Evolutionary conservation across 2,888 invertebrate genomes (phyloP), one percentile per base, ranked within the genome.

Genomic region (Diogma glabrata): DNA sequence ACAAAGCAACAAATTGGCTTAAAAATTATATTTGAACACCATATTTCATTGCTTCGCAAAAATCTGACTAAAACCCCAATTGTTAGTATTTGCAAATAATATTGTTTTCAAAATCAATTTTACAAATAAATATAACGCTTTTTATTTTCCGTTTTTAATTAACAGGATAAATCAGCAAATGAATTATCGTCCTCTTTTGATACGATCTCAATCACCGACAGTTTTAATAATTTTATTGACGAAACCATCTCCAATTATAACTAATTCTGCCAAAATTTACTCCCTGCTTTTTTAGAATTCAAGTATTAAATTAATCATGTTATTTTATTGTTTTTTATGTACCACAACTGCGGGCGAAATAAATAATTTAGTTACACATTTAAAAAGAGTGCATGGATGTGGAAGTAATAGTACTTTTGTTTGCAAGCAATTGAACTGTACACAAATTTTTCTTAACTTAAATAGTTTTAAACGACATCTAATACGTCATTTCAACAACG

Each of bases 241-340:
- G 36, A 12, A 16, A 3, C 36, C 7, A 36, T 36, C 8, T n/a
- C 12, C 7, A 36, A 36, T 36, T 36, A n/a, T 14, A 36, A 36
- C 16, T 28, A 28, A 28, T 12, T 14, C 7, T 14, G n/a, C 3
- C 6, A 36, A 14, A 36, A 36, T 14, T 4, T 4, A 36, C 5
- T 36, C n/a, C 36, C 16, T n/a, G n/a, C n/a, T n/a, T n/a, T n/a
- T n/a, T n/a, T n/a, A n/a, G n/a, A n/a, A n/a, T n/a, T n/a, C n/a
- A n/a, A n/a, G n/a, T n/a, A n/a, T n/a, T n/a, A 36, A 36, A 3
- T 16, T 14, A 14, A 36, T 2, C 6, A 12, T 36, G 16, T 14
- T 36, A 40, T 40, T 19, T 40, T 2, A 40, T 40, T 40, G 40
- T 40, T 40, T 40, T 10, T 3, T 40, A 40, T 40, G 40, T 40